phyloP scores from a whole-genome alignment of 1,140 invertebrate species.

The Camponotus pennsylvanicus region DNA sequence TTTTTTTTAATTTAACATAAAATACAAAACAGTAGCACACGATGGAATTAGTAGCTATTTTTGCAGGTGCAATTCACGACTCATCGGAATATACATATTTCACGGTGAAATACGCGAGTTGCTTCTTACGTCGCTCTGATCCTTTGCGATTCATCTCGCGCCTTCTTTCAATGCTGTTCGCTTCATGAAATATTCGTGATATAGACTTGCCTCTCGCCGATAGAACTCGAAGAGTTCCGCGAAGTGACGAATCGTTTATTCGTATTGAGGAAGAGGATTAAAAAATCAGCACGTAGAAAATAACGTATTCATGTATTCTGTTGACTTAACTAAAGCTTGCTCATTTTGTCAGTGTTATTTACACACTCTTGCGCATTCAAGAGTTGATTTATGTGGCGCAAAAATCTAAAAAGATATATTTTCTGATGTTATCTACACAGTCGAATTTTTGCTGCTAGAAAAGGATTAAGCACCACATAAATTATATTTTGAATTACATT shows the following conservation, averaged over 20 bases:
- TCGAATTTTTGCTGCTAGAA: no score
- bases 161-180: conserved; percentile 31
- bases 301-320: conserved; percentile 70
- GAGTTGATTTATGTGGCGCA: not conserved
- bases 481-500: not conserved
- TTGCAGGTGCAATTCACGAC: conserved; percentile 5
- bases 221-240: conserved; percentile 65
- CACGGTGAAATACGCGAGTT: conserved; percentile 39
- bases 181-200: conserved; percentile 31
- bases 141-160: conserved; percentile 48
- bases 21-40: not conserved
- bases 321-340: conserved; percentile 32
- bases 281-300: conserved; percentile 62
- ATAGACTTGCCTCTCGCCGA: conserved; percentile 44
- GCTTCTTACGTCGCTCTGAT: conserved; percentile 16
- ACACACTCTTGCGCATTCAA: conserved; percentile 46
- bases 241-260: conserved; percentile 62
- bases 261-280: conserved; percentile 61
- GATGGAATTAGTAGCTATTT: conserved; percentile 46
- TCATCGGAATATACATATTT: not conserved
- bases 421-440: not conserved
- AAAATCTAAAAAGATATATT: not conserved
- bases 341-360: conserved; percentile 53
- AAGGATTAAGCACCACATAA: not conserved
- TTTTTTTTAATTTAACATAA: not conserved